Percentiles rank a stretch among this genome's conserved stretches.
These are phyloP conservation scores for Caloenas nicobarica DNA, from an alignment of 2,113 vertebrate species.

Conservation along the genomic window DNA sequence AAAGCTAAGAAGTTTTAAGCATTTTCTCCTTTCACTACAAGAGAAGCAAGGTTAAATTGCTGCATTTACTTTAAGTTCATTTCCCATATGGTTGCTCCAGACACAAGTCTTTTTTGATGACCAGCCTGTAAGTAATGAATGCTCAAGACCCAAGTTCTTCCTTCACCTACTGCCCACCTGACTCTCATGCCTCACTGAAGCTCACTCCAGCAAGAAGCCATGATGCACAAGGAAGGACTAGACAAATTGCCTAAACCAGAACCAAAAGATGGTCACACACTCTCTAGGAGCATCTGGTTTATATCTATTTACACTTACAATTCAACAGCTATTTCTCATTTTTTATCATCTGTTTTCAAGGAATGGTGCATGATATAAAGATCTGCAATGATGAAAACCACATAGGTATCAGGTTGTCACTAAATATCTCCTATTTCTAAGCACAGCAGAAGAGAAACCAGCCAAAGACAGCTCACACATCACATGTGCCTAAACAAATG, in stretches of 20 bases:
- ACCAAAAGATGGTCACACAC: neutral
- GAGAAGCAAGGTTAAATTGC: neutral
- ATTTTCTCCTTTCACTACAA: neutral
- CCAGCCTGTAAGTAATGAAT: neutral
- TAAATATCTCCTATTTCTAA: neutral
- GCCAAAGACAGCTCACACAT: neutral
- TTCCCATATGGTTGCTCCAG: neutral
- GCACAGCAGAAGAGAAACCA: neutral
- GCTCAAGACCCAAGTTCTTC: neutral
- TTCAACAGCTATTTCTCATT: neutral
- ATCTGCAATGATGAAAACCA: neutral
- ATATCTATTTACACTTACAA: neutral
- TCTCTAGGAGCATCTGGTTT: neutral
- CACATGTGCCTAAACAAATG: neutral
- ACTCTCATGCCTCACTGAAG: neutral
- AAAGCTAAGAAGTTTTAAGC: neutral
- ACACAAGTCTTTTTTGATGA: neutral
- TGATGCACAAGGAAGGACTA: neutral
- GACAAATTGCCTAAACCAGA: neutral
- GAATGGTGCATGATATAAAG: neutral
- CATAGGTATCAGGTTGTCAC: neutral
- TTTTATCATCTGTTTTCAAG: neutral
- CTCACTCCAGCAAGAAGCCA: neutral
- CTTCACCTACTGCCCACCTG: neutral
- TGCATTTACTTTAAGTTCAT: neutral